phyloP scores from a whole-genome alignment of 2,888 invertebrate species.

The Cataglyphis altisquamis region DNA sequence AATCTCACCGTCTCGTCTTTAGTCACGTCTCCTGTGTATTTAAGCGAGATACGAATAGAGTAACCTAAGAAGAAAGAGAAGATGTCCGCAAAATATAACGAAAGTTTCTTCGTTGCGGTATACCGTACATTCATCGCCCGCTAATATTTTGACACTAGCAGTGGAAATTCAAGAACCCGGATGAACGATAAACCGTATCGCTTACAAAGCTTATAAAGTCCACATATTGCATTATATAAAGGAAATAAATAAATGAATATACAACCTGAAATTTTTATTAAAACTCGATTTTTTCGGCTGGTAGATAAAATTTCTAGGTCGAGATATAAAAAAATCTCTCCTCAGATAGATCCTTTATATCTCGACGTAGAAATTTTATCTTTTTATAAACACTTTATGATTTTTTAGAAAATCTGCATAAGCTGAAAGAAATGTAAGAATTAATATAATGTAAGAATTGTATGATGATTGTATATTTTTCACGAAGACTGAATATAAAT shows the following conservation, averaged over 20 bases:
- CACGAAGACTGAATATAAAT: not conserved
- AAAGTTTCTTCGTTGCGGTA: conserved; percentile 77
- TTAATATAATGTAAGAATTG: too few relatives aligned
- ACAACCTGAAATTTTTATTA: not conserved
- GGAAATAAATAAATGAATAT: not conserved
- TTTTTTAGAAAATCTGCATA: not conserved
- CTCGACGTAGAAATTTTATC: not conserved
- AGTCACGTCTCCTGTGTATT: conserved; percentile 28
- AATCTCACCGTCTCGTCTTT: conserved; percentile 5
- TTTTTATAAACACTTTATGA: conserved; percentile 4
- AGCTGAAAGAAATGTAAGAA: not conserved
- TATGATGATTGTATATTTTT: not conserved
- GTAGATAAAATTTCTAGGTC: too few relatives aligned
- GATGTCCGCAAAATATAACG: conserved; percentile 4
- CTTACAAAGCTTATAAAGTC: not conserved
- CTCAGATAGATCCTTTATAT: too few relatives aligned
- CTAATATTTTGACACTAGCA: conserved; percentile 54
- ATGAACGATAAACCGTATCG: not conserved
- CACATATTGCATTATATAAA: not conserved
- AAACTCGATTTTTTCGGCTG: not conserved
- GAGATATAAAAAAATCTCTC: not conserved
- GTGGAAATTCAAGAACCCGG: not conserved
- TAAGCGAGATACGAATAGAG: conserved; percentile 17
- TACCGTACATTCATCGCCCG: conserved; percentile 57
- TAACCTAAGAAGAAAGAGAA: not conserved